Evolutionary conservation across 2,888 invertebrate genomes (phyloP).

Genomic region (Drosophila colorata): DNA sequence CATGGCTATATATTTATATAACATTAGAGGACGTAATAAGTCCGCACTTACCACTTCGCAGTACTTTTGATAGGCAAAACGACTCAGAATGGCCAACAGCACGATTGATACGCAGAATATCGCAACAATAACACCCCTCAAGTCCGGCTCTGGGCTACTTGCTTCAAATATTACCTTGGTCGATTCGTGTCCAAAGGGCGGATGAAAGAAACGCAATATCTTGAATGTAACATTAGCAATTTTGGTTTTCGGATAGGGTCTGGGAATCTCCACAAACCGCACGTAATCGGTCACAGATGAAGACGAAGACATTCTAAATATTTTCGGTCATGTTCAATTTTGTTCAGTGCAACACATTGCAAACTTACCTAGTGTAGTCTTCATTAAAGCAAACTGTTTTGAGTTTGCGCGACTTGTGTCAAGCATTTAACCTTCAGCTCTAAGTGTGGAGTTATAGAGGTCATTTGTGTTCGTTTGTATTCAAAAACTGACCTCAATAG

Average conservation of each 20-base stretch:
- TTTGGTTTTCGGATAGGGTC: not conserved
- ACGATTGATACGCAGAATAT: not conserved
- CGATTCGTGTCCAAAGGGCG: not conserved
- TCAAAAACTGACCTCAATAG: not conserved
- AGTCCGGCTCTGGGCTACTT: not conserved
- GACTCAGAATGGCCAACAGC: not conserved
- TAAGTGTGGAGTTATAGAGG: not conserved
- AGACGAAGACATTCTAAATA: conserved; percentile 4
- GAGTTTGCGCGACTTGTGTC: not conserved
- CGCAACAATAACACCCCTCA: not conserved
- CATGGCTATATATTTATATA: not conserved
- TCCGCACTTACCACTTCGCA: not conserved
- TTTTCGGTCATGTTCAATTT: not conserved
- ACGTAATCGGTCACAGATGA: not conserved
- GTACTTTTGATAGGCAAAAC: not conserved
- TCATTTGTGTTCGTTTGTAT: not conserved
- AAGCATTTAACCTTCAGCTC: not conserved
- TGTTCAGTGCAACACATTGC: not conserved
- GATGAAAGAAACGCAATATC: conserved; percentile 5
- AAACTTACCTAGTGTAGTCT: not conserved
- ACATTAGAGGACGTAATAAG: no score
- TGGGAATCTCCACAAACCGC: not conserved
- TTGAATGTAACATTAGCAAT: conserved; percentile 4
- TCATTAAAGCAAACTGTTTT: not conserved
- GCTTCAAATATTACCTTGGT: not conserved